Conservation (phyloP, 2,797 vertebrate genomes). For the Rhynchotus rufescens region DNA sequence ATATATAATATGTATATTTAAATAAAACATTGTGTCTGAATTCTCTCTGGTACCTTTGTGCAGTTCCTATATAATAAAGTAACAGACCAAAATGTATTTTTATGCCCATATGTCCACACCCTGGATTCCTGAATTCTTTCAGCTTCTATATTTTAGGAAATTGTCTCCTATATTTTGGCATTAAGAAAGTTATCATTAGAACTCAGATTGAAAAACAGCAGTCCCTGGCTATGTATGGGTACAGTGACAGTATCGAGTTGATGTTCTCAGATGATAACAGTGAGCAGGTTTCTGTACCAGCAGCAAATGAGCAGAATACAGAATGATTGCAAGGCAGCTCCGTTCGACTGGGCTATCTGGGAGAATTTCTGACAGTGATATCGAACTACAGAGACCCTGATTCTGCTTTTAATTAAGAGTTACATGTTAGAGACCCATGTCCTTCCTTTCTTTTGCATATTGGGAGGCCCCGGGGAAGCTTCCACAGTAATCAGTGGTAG, state of each 20-base stretch:
- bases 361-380: not conserved
- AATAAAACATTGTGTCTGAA: not conserved
- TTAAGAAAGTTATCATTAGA: slow-evolving; percentile 52
- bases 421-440: not conserved
- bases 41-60: not conserved
- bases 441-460: not conserved
- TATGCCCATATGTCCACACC: not conserved
- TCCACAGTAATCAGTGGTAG: not conserved
- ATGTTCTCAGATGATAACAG: not conserved
- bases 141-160: slow-evolving; percentile 4
- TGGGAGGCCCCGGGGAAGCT: not conserved
- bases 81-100: not conserved
- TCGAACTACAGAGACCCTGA: not conserved
- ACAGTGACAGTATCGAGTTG: not conserved
- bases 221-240: slow-evolving; percentile 29
- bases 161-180: slow-evolving; percentile 36
- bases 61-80: not conserved
- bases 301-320: not conserved
- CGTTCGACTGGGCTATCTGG: not conserved
- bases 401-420: slow-evolving; percentile 1
- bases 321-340: not conserved
- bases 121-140: slow-evolving; percentile 8
- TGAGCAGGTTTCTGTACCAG: not conserved
- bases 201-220: slow-evolving; percentile 52
- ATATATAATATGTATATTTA: no score